Evolutionary conservation across 2,113 vertebrate genomes (phyloP).

Genomic region (Oreamnos americanus): DNA sequence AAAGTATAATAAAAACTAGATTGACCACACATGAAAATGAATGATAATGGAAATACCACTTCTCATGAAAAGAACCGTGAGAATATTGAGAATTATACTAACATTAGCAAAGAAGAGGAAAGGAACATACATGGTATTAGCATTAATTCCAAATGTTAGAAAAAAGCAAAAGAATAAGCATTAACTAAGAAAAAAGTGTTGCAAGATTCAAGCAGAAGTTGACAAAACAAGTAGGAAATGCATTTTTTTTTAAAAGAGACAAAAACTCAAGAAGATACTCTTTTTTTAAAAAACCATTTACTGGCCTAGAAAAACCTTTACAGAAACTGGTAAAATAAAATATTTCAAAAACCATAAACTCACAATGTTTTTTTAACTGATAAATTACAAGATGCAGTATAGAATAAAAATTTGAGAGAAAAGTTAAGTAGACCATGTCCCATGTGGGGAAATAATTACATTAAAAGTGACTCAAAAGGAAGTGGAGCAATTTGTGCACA

Average conservation of each 20-base stretch:
- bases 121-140: background rate
- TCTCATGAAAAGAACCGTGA: background rate
- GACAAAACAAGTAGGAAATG: background rate
- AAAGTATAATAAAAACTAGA: background rate
- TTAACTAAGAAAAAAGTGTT: background rate
- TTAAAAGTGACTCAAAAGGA: background rate
- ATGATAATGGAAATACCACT: background rate
- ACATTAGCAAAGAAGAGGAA: background rate
- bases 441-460: background rate
- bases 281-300: background rate
- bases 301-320: background rate
- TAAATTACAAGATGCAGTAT: background rate
- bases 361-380: background rate
- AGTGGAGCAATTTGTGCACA: background rate
- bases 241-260: background rate
- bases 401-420: background rate
- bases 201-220: background rate
- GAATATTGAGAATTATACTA: background rate
- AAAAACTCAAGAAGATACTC: background rate
- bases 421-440: background rate
- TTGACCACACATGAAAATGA: background rate
- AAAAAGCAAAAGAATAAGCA: background rate
- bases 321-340: background rate
- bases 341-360: background rate
- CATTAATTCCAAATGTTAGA: background rate